Percentiles rank a stretch among this genome's conserved stretches.
These are phyloP conservation scores for Beris morrisii DNA, from an alignment of 2,888 invertebrate genomes.

Conservation along the genomic window DNA sequence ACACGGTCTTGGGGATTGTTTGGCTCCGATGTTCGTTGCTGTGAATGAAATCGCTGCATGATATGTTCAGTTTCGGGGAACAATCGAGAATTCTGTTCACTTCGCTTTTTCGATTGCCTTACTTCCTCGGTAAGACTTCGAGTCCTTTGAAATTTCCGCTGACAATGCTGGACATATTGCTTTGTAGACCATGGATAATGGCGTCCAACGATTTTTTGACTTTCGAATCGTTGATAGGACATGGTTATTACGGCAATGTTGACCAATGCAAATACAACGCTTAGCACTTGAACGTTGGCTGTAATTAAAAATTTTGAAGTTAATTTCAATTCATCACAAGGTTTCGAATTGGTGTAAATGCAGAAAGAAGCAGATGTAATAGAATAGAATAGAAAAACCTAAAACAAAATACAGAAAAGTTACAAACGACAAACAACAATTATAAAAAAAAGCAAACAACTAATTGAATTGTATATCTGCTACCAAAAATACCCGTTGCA, in stretches of 20 bases:
- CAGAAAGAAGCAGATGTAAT: no score
- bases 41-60: constrained; percentile 37
- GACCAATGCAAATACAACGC: constrained; percentile 67
- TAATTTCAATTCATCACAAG: no score
- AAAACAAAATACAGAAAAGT: no score
- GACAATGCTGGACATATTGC: constrained; percentile 48
- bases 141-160: constrained; percentile 37
- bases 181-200: constrained; percentile 71
- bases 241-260: constrained; percentile 72
- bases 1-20: not conserved
- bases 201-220: constrained; percentile 72
- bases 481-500: no score
- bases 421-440: no score
- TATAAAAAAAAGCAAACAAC: no score
- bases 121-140: constrained; percentile 36
- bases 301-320: constrained; percentile 44
- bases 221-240: constrained; percentile 75
- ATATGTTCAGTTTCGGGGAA: constrained; percentile 53
- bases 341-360: no score
- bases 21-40: constrained; percentile 37
- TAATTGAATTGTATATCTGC: no score
- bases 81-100: constrained; percentile 45
- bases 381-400: no score
- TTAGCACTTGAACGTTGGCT: constrained; percentile 70
- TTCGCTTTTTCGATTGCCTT: constrained; percentile 44